Percentiles rank a stretch among this genome's conserved stretches.
These are phyloP conservation scores for Notoglanidium macrostoma DNA, from an alignment of 2,797 vertebrate species.

Conservation along the genomic window DNA sequence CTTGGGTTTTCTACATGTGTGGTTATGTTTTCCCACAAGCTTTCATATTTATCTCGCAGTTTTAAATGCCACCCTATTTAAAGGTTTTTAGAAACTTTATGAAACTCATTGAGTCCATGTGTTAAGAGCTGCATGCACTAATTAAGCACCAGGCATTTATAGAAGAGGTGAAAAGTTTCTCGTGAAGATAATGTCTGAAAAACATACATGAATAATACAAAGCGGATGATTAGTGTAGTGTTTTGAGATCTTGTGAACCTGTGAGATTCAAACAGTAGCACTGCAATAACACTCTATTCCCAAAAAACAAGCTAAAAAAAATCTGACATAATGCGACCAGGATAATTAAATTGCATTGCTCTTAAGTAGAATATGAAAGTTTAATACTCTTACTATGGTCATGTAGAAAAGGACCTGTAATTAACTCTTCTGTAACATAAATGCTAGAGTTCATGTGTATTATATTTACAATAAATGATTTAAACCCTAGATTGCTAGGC, in stretches of 20 bases:
- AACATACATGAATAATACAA: neutral
- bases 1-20: neutral
- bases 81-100: neutral
- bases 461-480: too few relatives aligned
- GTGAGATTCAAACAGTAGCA: neutral
- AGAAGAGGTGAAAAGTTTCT: neutral
- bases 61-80: slow-evolving; percentile 2
- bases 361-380: neutral
- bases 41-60: neutral
- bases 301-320: neutral
- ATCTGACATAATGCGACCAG: neutral
- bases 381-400: neutral
- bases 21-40: neutral
- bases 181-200: neutral
- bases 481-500: neutral
- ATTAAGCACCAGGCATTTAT: slow-evolving; percentile 1
- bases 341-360: neutral
- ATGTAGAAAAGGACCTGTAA: neutral
- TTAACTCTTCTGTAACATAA: neutral
- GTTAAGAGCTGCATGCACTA: neutral
- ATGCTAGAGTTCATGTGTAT: neutral
- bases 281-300: neutral
- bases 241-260: slow-evolving; percentile 20
- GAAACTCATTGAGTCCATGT: neutral
- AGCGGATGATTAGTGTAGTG: slow-evolving; percentile 5